Percentiles rank a stretch among this genome's conserved stretches.
Evolutionary conservation across 2,113 vertebrate genomes (phyloP).

Genomic region (Charina bottae): DNA sequence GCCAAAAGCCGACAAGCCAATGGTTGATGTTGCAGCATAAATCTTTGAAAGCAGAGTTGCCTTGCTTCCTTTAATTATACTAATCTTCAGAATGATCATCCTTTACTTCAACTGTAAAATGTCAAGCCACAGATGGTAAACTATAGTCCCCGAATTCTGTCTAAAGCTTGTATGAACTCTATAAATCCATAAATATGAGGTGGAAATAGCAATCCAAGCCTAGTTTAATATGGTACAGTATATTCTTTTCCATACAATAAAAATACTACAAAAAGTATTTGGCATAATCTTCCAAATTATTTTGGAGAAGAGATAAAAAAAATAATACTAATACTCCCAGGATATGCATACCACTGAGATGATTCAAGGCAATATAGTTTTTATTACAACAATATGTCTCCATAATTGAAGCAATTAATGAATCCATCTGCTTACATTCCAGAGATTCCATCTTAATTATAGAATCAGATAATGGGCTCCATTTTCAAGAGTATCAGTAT

Average conservation of each 20-base stretch:
- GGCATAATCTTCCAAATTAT: background rate
- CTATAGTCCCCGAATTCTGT: background rate
- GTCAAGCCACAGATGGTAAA: background rate
- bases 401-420: constrained; percentile 53
- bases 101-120: background rate
- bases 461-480: background rate
- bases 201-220: constrained; percentile 2
- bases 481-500: constrained; percentile 19
- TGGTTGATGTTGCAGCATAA: background rate
- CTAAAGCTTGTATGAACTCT: background rate
- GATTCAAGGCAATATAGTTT: constrained; percentile 39
- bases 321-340: background rate
- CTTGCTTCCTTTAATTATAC: constrained; percentile 3
- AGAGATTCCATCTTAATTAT: constrained; percentile 44
- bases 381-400: constrained; percentile 36
- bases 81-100: background rate
- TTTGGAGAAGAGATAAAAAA: background rate
- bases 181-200: background rate
- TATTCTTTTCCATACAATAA: background rate
- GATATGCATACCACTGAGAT: constrained; percentile 27
- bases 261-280: constrained; percentile 29
- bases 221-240: constrained; percentile 22
- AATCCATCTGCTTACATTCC: constrained; percentile 56
- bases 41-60: background rate
- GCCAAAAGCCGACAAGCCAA: background rate